These are phyloP conservation scores for Passerina amoena DNA, from an alignment of 2,113 vertebrate genomes.

Conservation along the genomic window DNA sequence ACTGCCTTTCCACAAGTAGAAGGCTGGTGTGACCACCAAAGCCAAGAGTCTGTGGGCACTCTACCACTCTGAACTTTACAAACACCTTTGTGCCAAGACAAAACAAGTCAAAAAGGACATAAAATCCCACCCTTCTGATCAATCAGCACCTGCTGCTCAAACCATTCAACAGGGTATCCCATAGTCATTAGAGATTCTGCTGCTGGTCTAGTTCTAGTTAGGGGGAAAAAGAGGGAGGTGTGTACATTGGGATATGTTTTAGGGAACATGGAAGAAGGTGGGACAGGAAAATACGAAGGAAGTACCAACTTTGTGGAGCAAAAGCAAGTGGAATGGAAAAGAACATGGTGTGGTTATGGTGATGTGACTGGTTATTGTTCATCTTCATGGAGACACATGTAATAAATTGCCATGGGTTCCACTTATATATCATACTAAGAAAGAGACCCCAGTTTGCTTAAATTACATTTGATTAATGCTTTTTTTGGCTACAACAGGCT, in stretches of 20 bases:
- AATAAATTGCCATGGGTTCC: neutral
- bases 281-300: neutral
- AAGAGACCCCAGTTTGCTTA: neutral
- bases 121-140: neutral
- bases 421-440: neutral
- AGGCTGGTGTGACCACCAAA: neutral
- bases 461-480: neutral
- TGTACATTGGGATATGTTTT: neutral
- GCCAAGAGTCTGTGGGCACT: neutral
- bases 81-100: neutral
- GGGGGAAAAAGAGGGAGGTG: neutral
- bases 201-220: neutral
- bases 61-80: neutral
- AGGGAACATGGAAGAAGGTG: neutral
- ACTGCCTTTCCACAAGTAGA: neutral
- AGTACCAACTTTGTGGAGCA: neutral
- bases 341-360: neutral
- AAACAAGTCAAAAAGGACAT: neutral
- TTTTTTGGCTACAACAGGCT: neutral
- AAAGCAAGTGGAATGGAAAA: neutral
- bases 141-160: neutral
- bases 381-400: neutral
- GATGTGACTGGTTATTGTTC: neutral
- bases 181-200: accelerated
- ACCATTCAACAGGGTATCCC: accelerated